phyloP scores from a whole-genome alignment of 2,113 vertebrate genomes.

The Perca fluviatilis region DNA sequence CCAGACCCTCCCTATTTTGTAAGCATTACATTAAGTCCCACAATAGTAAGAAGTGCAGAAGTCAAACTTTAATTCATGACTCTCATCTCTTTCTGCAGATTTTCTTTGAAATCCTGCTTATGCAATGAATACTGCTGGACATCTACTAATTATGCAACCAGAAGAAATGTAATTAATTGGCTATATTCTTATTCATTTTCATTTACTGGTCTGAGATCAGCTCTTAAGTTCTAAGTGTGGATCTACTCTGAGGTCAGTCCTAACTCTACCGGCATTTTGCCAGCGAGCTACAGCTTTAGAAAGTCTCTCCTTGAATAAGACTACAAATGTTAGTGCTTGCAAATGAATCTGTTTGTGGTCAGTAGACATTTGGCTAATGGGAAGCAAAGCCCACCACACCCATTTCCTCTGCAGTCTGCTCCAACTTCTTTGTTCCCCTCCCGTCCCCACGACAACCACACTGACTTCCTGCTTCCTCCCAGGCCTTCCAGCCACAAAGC shows the following conservation, averaged over 20 bases:
- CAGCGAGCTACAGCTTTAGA: conserved; percentile 24
- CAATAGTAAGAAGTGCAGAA: not conserved
- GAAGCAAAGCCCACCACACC: conserved; percentile 77
- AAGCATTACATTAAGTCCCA: not conserved
- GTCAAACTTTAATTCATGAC: conserved; percentile 18
- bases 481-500: conserved; percentile 69
- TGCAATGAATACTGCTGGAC: not conserved
- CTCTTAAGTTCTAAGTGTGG: conserved; percentile 24
- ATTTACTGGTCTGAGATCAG: conserved; percentile 33
- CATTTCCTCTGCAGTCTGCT: conserved; percentile 79
- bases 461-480: conserved; percentile 83
- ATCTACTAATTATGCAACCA: conserved; percentile 19
- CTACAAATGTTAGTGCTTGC: conserved; percentile 43
- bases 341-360: conserved; percentile 74
- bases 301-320: conserved; percentile 35
- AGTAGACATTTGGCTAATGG: conserved; percentile 78
- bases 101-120: conserved; percentile 15
- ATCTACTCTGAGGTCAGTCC: conserved; percentile 30
- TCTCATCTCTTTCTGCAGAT: conserved; percentile 16
- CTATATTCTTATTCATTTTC: conserved; percentile 10
- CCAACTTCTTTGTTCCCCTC: conserved; percentile 80
- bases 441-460: conserved; percentile 79
- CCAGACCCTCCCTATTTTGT: not conserved
- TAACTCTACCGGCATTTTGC: conserved; percentile 2
- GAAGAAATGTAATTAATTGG: conserved; percentile 5